Conservation (phyloP, 2,797 vertebrate species). For the Hippopotamyrus pictus region DNA sequence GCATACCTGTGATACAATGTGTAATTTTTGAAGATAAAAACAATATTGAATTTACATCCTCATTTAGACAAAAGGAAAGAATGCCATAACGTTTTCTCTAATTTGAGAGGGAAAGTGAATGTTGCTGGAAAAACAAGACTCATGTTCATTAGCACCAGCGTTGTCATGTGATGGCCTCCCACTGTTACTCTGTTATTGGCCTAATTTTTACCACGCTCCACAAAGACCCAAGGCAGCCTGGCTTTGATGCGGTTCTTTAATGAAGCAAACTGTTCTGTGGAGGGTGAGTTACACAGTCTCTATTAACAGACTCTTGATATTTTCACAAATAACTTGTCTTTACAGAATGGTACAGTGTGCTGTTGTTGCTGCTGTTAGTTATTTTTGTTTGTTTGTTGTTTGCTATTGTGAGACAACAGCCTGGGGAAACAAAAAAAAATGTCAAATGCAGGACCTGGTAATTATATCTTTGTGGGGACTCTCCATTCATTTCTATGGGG, state of each 20-base stretch:
- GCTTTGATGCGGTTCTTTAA: slow-evolving; percentile 17
- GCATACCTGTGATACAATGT: not conserved
- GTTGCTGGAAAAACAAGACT: not conserved
- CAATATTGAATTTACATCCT: not conserved
- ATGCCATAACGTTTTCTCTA: not conserved
- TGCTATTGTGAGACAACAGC: not conserved
- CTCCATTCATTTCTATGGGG: not conserved
- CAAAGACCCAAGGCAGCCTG: not conserved
- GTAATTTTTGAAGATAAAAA: not conserved
- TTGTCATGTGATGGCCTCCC: not conserved
- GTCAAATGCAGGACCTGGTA: not conserved
- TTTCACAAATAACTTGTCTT: not conserved
- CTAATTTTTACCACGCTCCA: not conserved
- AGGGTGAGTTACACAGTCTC: not conserved
- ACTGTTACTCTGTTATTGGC: not conserved
- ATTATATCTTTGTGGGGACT: not conserved
- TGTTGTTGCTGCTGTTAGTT: not conserved
- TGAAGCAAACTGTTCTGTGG: not conserved
- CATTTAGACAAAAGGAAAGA: not conserved
- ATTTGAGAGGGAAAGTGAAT: not conserved
- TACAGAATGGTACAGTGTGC: not conserved
- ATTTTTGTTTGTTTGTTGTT: not conserved
- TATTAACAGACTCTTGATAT: not conserved
- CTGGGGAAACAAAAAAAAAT: not conserved
- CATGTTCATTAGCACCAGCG: not conserved